A percentile compares a stretch with the other conserved stretches of the same genome.
phyloP scores from a whole-genome alignment of 2,888 invertebrate species.

The Eupithecia exiguata region DNA sequence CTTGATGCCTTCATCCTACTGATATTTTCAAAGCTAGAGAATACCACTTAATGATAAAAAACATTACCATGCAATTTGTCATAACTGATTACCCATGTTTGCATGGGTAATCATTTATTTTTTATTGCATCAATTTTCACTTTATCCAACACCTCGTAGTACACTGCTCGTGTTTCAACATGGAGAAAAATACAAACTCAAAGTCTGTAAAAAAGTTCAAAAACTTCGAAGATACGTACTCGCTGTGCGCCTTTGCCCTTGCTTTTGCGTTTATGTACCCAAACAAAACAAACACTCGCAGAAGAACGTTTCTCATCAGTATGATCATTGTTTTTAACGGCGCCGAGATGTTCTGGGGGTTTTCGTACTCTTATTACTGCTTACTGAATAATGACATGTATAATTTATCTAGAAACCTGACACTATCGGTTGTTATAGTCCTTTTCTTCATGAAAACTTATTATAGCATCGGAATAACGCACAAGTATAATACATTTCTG shows the following conservation, averaged over 20 bases:
- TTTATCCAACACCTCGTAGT: not conserved
- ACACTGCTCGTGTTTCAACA: not conserved
- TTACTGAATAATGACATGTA: not conserved
- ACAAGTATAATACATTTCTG: not conserved
- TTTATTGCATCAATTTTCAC: slow-evolving; percentile 8
- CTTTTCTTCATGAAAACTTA: slow-evolving; percentile 12
- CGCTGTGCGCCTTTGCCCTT: not conserved
- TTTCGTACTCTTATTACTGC: slow-evolving; percentile 1
- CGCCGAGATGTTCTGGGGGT: not conserved
- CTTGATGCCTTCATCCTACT: too few relatives aligned
- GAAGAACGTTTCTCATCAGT: not conserved
- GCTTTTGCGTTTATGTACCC: slow-evolving; percentile 11
- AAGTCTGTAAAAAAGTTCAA: not conserved
- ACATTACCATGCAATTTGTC: slow-evolving; percentile 3
- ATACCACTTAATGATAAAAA: not conserved
- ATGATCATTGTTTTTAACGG: not conserved
- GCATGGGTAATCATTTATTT: not conserved
- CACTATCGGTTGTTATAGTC: not conserved
- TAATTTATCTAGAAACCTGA: slow-evolving; percentile 9
- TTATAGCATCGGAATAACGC: not conserved
- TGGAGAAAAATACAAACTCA: not conserved
- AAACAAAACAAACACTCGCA: not conserved
- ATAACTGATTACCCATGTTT: not conserved
- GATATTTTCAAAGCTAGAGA: too few relatives aligned
- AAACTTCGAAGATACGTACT: slow-evolving; percentile 1